Base-by-base conservation (phyloP, 2,888 invertebrate species). In the Ennomos fuscantarius region DNA sequence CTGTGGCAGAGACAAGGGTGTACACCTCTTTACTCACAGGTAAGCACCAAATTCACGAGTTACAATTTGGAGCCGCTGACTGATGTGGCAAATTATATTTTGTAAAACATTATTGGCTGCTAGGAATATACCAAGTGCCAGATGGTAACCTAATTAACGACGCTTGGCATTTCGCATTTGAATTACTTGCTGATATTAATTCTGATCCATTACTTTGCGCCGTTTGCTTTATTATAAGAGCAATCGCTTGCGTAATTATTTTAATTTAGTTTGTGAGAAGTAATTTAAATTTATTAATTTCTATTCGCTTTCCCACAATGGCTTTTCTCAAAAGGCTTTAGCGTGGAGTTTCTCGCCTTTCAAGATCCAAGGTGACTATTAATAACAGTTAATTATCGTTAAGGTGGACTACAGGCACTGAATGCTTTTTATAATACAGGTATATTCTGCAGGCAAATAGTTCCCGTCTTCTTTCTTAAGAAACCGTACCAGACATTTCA, bases 61-160 rank as follows among this genome's bases (percentile, higher is more conserved):
- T 54, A 60, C 52, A 54, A 60, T 57, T 57, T 60, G 61, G 48
- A 63, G 65, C 62, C 41, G 46, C 46, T 50, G 52, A 47, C 60
- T 55, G 54, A 61, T 50, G 63, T 39, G 59, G 52, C 45, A 45
- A 52, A 60, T 63, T 63, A 57, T 62, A 63, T 63, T 57, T 57
- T 54, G 59, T 58, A 45, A 61, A 64, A 64, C 61, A 61, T 64
- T 55, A 64, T 61, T 59, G 61, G 61, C 43, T 51, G 33, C 15
- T 42, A 34, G 8, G 34, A 42, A 34, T 45, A 24, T 47, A 15
- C 47, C 24, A 24, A 24, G 33, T 47, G 48, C 58, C 63, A 61
- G 55, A 48, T 58, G 63, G 32, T 50, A 15, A 2, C 44, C 37
- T 34, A 50, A 60, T 61, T 55, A 40, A 12, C 13, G 15, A 10